Evolutionary conservation across 2,797 vertebrate species (phyloP).

Genomic region (Trematomus bernacchii): DNA sequence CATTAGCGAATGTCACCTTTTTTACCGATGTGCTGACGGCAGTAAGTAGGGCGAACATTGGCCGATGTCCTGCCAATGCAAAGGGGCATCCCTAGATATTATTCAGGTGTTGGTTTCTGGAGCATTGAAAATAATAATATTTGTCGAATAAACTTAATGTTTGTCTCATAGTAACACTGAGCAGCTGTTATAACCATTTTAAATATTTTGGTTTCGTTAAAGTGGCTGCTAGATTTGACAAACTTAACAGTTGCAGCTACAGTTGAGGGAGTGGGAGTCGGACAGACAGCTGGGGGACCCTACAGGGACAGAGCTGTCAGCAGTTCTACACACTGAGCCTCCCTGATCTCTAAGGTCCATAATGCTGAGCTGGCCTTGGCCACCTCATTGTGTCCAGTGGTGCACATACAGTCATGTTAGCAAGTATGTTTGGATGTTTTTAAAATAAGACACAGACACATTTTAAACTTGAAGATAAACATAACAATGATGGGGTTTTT

Average conservation of each 20-base stretch:
- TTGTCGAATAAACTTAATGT: not conserved
- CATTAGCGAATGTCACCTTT: no score
- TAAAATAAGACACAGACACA: not conserved
- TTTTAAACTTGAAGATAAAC: not conserved
- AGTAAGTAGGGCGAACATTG: no score
- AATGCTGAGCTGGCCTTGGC: slow-evolving; percentile 76
- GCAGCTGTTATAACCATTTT: not conserved
- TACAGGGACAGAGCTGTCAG: slow-evolving; percentile 79
- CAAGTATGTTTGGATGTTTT: slow-evolving; percentile 3
- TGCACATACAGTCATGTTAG: slow-evolving; percentile 32
- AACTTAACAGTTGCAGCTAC: not conserved
- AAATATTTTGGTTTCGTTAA: not conserved
- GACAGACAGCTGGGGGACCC: slow-evolving; percentile 68
- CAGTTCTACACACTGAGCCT: slow-evolving; percentile 76
- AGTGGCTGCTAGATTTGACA: not conserved
- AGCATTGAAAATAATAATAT: not conserved
- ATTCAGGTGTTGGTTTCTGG: not conserved
- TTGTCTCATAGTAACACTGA: not conserved
- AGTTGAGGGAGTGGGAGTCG: slow-evolving; percentile 27
- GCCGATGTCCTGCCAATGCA: no score
- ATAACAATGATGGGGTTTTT: not conserved
- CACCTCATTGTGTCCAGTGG: slow-evolving; percentile 69
- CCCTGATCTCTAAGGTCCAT: slow-evolving; percentile 60
- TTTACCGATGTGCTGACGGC: no score
- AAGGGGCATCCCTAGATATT: no score